Conservation (phyloP, 2,113 vertebrate species). For the Myrmophylax atrothorax region DNA sequence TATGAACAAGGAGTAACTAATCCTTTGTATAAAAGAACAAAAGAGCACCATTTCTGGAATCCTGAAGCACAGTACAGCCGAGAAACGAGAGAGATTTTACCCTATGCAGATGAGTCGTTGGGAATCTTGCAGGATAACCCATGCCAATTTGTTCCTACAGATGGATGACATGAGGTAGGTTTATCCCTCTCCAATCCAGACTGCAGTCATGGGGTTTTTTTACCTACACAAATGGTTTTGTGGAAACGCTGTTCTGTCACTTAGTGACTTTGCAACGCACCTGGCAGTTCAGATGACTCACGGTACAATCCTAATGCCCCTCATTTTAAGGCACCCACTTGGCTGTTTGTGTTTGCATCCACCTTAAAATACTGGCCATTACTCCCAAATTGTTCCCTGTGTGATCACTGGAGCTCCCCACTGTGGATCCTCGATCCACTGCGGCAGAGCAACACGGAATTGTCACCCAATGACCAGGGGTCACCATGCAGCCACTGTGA, state of each 20-base stretch:
- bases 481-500: not conserved
- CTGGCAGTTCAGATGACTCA: not conserved
- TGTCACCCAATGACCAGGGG: not conserved
- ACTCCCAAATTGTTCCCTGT: not conserved
- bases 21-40: slow-evolving; percentile 75
- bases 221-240: not conserved
- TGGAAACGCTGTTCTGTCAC: slow-evolving; percentile 19
- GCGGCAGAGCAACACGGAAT: not conserved
- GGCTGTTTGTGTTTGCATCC: slow-evolving; percentile 42
- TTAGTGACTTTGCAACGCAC: slow-evolving; percentile 1
- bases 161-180: slow-evolving; percentile 78
- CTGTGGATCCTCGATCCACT: not conserved
- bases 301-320: slow-evolving; percentile 53
- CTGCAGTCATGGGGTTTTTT: slow-evolving; percentile 1
- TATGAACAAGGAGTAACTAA: slow-evolving; percentile 83
- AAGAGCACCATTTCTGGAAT: slow-evolving; percentile 84
- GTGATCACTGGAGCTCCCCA: not conserved
- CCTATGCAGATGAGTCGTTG: not conserved
- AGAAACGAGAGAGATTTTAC: slow-evolving; percentile 51
- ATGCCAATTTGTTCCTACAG: slow-evolving; percentile 59
- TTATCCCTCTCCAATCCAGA: slow-evolving; percentile 67
- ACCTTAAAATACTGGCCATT: slow-evolving; percentile 60
- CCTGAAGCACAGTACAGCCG: slow-evolving; percentile 75
- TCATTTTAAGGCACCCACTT: slow-evolving; percentile 75
- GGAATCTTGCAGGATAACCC: slow-evolving; percentile 20